Evolutionary conservation across 2,888 invertebrate genomes (phyloP), one percentile per base, ranked within the genome.

Genomic region (Temnothorax ravouxi): DNA sequence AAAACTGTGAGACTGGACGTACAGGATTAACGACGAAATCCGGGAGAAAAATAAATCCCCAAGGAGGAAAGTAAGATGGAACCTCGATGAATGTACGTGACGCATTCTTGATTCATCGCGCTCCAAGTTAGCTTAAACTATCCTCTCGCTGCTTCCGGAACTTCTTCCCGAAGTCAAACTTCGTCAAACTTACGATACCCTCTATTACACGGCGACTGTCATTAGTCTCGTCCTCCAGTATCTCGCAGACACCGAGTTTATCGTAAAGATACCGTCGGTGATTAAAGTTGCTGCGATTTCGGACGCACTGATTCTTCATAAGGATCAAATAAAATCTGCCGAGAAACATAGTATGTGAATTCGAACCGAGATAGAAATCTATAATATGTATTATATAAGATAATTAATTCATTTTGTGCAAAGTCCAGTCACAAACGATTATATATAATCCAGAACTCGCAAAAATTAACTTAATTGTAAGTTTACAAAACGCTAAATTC

Each of bases 41-140:
- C 50, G 64, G 21, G 64, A 77, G 56, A 62, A 76, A 85, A 84
- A 82, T 86, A 81, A 77, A 80, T 50, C 69, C 66, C 82, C 72
- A 38, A 47, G 38, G 74, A 72, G 74, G 38, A 80, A 80, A 80
- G 75, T 84, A 83, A 74, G 72, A 52, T 59, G 61, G 83, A 72
- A 80, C 59, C 80, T 59, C 87, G 82, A 87, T 81, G 83, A 87
- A 86, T 88, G 83, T 69, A 80, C 75, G 54, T 81, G 79, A 88
- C 82, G 86, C 76, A 81, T 87, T 88, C 88, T 84, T 84, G 83
- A 90, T 90, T 86, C 89, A 87, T 88, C 88, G 84, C 66, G 25
- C 59, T 79, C 71, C 74, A 82, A 81, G 79, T 86, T 79, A 75
- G 62, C 83, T 76, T 67, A 83, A 82, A 81, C 74, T 86, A 82